These are phyloP conservation scores for Euplexia lucipara DNA, from an alignment of 2,888 invertebrate species.

Conservation along the genomic window DNA sequence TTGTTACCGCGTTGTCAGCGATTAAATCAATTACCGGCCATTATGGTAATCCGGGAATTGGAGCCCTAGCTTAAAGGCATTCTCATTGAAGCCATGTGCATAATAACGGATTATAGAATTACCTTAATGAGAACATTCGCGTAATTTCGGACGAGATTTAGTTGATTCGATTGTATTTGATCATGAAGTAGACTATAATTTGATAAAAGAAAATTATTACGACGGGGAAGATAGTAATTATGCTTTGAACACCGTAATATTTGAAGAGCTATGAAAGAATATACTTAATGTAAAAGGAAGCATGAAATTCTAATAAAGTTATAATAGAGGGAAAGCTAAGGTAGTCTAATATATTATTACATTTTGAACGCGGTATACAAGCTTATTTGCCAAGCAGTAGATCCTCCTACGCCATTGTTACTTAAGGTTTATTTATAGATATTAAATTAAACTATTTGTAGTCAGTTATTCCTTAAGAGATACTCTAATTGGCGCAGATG, in stretches of 20 bases:
- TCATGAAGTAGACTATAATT: slow-evolving; percentile 9
- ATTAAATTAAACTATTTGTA: slow-evolving; percentile 13
- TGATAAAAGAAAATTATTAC: slow-evolving; percentile 1
- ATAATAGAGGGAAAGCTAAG: not conserved
- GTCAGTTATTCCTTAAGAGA: not conserved
- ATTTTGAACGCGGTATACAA: slow-evolving; percentile 1
- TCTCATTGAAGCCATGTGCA: slow-evolving; percentile 53
- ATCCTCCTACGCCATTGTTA: not conserved
- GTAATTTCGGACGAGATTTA: slow-evolving; percentile 15
- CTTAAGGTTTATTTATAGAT: slow-evolving; percentile 23
- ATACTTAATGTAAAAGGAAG: not conserved
- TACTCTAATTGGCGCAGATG: slow-evolving; percentile 20
- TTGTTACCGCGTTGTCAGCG: slow-evolving; percentile 53
- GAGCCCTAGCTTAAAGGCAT: slow-evolving; percentile 47
- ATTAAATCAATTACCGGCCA: slow-evolving; percentile 65
- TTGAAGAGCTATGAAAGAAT: not conserved
- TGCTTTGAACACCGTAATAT: slow-evolving; percentile 14
- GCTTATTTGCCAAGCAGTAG: slow-evolving; percentile 18
- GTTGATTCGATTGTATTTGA: slow-evolving; percentile 24
- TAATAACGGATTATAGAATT: slow-evolving; percentile 59
- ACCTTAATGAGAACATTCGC: slow-evolving; percentile 37
- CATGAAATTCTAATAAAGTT: slow-evolving; percentile 1
- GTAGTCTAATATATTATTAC: slow-evolving; percentile 7
- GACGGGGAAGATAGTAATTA: not conserved
- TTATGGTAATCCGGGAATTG: slow-evolving; percentile 65